Evolutionary conservation across 2,797 vertebrate species (phyloP), one percentile per base, ranked within the genome.

Genomic region (Danio albolineatus): DNA sequence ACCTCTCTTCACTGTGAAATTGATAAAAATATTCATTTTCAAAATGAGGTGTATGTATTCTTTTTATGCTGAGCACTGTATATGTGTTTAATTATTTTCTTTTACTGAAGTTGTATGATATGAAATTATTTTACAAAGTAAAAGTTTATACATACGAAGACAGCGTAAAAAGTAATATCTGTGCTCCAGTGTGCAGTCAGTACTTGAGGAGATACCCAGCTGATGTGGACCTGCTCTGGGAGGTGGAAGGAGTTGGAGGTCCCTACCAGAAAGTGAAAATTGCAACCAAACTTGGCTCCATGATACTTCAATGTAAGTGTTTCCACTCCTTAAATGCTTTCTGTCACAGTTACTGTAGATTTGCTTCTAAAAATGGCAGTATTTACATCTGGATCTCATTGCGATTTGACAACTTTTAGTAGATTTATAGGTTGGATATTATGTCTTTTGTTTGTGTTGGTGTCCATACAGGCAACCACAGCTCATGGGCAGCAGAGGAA

Each of bases 151-250:
- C 28, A 28, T 28, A 28, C 3, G 3, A 28, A 28, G 28, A 1
- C 1, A 1, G 28, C 28, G 28, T 28, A 28, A 28, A 28, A 70
- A 70, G 38, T 13, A 57, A 14, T 46, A 12, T 73, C n/a, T 76
- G n/a, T 56, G 41, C 73, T 79, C 62, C 83, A 96, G 95, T 94
- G 86, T 95, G 94, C 85, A 91, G 90, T 80, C 90, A 91, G 0
- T 96, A 95, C 81, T 88, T 94, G 85, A 90, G 91, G 73, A 95
- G 91, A 74, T 94, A 96, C 77, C 94, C 95, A 12, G 92, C 84
- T 10, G 91, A 96, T 80, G 85, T 87, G 57, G 91, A 93, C 65
- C 89, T 95, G 54, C 87, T 96, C 14, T 96, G 94, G 94, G 93
- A 95, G 87, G 94, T 95, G 59, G 90, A 95, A 86, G 94, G 94